Percentiles rank a stretch among this genome's conserved stretches.
Conservation (phyloP, 2,113 vertebrate species). For the Motacilla tschutschensis region DNA sequence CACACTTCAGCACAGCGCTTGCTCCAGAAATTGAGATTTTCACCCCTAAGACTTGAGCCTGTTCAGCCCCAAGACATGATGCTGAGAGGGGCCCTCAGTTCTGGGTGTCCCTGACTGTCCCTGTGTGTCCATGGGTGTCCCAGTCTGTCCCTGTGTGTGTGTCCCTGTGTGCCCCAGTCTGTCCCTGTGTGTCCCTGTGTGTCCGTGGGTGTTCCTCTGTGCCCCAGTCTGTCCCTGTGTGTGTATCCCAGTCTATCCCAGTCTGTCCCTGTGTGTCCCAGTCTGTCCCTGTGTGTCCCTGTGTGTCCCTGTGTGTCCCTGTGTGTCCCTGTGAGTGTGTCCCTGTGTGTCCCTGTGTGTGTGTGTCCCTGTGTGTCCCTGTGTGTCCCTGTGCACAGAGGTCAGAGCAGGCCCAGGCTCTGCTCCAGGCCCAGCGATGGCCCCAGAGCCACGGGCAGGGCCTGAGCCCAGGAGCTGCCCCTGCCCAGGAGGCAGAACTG, state of each 20-base stretch:
- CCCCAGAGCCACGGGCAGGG: fast-evolving
- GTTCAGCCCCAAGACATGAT: fast-evolving
- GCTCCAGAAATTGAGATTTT: neutral
- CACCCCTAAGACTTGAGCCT: neutral
- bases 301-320: no score
- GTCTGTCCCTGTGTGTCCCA: no score
- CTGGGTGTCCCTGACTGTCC: neutral
- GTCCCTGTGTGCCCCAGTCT: no score
- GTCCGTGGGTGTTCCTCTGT: no score
- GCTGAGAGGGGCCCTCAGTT: neutral
- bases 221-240: neutral
- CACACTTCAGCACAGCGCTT: neutral
- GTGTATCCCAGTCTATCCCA: no score
- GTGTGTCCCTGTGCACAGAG: no score
- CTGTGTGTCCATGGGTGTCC: neutral
- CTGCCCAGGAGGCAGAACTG: neutral
- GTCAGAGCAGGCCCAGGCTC: neutral
- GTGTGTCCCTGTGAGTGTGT: no score
- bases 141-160: no score
- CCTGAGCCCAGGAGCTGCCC: neutral
- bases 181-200: no score
- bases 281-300: fast-evolving
- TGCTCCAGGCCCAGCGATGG: neutral
- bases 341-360: neutral
- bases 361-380: neutral